Conservation (phyloP, 2,888 invertebrate genomes). For the Ceramica pisi region DNA sequence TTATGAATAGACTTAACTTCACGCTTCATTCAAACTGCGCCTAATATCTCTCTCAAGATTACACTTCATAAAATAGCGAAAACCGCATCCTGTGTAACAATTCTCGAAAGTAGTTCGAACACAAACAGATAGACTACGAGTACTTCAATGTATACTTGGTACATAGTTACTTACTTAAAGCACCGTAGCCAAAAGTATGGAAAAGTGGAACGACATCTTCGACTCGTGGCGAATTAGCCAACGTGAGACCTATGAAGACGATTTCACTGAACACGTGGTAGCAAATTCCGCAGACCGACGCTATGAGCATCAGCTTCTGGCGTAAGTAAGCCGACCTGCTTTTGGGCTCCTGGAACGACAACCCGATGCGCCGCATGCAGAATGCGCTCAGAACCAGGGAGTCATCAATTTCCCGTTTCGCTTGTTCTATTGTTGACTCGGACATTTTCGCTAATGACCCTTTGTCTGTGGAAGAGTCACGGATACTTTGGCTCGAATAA, state of each 20-base stretch:
- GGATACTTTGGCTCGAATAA: slow-evolving; percentile 63
- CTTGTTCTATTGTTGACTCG: slow-evolving; percentile 72
- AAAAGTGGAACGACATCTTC: slow-evolving; percentile 88
- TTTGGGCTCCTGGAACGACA: slow-evolving; percentile 78
- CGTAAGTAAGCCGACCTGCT: slow-evolving; percentile 68
- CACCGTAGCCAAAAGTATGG: slow-evolving; percentile 87
- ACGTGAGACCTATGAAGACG: slow-evolving; percentile 81
- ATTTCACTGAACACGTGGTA: slow-evolving; percentile 87
- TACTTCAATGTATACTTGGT: slow-evolving; percentile 55
- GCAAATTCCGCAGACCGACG: slow-evolving; percentile 80
- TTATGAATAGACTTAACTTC: slow-evolving; percentile 41
- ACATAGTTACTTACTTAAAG: slow-evolving; percentile 81
- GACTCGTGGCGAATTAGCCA: slow-evolving; percentile 84
- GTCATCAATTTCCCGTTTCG: slow-evolving; percentile 81
- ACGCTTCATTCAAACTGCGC: slow-evolving; percentile 53
- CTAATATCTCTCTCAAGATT: slow-evolving; percentile 47
- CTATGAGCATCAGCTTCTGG: slow-evolving; percentile 78
- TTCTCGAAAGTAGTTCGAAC: slow-evolving; percentile 54
- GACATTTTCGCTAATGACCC: slow-evolving; percentile 74
- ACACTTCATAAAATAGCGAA: slow-evolving; percentile 46
- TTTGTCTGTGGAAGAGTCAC: slow-evolving; percentile 62
- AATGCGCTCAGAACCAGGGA: slow-evolving; percentile 80
- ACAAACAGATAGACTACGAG: slow-evolving; percentile 56
- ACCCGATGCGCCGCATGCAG: slow-evolving; percentile 82
- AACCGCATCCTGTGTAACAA: slow-evolving; percentile 60